Conservation (phyloP, 2,113 vertebrate genomes). For the Falcunculus frontatus region DNA sequence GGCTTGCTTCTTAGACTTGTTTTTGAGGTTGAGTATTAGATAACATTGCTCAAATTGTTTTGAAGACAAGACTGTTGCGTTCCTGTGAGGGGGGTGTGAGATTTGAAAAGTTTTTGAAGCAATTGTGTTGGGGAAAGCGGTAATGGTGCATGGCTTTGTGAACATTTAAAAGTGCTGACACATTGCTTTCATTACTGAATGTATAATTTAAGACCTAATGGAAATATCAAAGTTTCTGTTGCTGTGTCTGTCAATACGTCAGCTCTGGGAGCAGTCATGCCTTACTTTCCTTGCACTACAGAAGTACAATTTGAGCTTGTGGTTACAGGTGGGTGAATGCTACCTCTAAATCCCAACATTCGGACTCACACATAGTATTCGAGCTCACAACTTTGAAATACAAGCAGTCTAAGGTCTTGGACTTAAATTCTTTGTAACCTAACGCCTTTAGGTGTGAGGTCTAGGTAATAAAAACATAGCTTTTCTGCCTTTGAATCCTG, state of each 20-base stretch:
- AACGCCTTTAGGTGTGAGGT: background rate
- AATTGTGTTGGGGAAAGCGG: background rate
- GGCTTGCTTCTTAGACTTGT: background rate
- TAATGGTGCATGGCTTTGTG: background rate
- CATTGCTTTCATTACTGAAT: background rate
- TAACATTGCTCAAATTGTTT: background rate
- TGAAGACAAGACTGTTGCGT: background rate
- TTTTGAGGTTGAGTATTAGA: background rate
- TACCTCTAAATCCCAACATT: background rate
- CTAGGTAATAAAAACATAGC: background rate
- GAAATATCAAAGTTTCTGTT: constrained; percentile 4
- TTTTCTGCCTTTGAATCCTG: background rate
- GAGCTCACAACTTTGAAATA: background rate
- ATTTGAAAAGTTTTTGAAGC: background rate
- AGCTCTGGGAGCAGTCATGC: background rate
- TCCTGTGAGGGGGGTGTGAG: background rate
- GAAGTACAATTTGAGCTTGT: background rate
- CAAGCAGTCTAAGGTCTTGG: background rate
- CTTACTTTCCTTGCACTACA: background rate
- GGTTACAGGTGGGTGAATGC: background rate
- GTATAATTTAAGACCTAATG: background rate
- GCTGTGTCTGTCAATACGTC: background rate
- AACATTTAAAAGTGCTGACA: background rate
- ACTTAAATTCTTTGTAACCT: background rate
- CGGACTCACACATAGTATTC: background rate